Evolutionary conservation across 2,797 vertebrate species (phyloP), one percentile per base, ranked within the genome.

Genomic region (Oryzias dopingdopingensis): DNA sequence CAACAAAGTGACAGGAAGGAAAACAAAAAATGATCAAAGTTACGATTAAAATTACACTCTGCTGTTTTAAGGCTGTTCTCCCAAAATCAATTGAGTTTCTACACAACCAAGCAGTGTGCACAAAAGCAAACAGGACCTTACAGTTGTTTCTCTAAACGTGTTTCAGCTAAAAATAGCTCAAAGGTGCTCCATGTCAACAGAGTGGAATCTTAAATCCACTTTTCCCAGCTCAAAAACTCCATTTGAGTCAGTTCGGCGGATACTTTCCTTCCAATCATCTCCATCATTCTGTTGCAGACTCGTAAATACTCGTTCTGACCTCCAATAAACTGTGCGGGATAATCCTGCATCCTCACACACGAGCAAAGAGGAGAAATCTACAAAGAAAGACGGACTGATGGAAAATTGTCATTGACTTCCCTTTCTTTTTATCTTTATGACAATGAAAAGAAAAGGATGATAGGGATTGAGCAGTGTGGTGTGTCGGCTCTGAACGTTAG

Each of bases 391-490:
- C 63, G 72, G 83, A 81, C 77, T 77, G 79, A 80, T 84, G 75
- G 80, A 85, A 88, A 83, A 85, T 79, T 74, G 60, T 65, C 59
- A 26, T 43, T 80, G 84, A 85, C 82, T 80, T 76, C 49, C 68
- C 75, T 67, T 71, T 78, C 58, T 76, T 77, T 82, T 86, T 78
- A 76, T 82, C 77, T 81, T 72, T 52, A 45, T 80, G 84, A 77
- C 74, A 73, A 67, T 26, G 26, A 72, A 68, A 58, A 62, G 65
- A 68, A 49, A 40, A 56, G 67, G 78, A 64, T 55, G 74, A 67
- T 58, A 62, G 66, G 17, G 59, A 49, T 60, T 59, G 61, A 48
- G 63, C 8, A 17, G 45, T 0, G 61, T 46, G 54, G 52, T 52
- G 80, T 46, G 62, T 51, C 57, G 61, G 70, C 54, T 42, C 65